Evolutionary conservation across 2,797 vertebrate species (phyloP), one percentile per base, ranked within the genome.

Genomic region (Molossus molossus): DNA sequence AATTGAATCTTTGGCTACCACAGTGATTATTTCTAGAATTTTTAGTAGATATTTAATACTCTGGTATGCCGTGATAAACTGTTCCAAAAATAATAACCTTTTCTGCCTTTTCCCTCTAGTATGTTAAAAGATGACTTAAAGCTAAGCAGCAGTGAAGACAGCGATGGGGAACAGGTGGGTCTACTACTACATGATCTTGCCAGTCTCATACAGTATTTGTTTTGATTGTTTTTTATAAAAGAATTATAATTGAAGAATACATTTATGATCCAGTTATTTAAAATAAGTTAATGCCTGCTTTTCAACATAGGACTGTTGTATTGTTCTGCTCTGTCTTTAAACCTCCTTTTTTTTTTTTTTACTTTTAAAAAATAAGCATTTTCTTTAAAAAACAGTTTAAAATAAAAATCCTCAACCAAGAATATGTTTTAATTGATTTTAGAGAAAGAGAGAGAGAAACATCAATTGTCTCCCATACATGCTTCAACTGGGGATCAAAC

Each of bases 121-220:
- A 99, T 98, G 98, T 98, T 99, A 98, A 99, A 99, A 98, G 99
- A 99, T 97, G 99, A 99, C 98, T 98, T 99, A 98, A 99, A 99
- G 97, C 98, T 99, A 48, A 99, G 99, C 99, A 99, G 99, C 98
- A 99, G 99, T 77, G 99, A 99, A 98, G 99, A 99, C 98, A 99
- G 99, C 90, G 99, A 99, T 97, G 99, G 98, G 97, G 99, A 99
- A 97, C 99, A 99, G 98, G 99, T 99, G 96, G 5, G 98, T 97
- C 29, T 75, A 17, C 93, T 83, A 37, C 48, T n/a, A 20, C 20
- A 3, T 45, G 9, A 48, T 67, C 64, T 94, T 85, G 37, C 72
- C 55, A 55, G 53, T 83, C 20, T 94, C 53, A 37, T 76, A 53
- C 4, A 62, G 29, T 65, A 29, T 67, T 67, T 85, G 21, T 86